Conservation (phyloP, 2,113 vertebrate genomes). For the Boleophthalmus pectinirostris region DNA sequence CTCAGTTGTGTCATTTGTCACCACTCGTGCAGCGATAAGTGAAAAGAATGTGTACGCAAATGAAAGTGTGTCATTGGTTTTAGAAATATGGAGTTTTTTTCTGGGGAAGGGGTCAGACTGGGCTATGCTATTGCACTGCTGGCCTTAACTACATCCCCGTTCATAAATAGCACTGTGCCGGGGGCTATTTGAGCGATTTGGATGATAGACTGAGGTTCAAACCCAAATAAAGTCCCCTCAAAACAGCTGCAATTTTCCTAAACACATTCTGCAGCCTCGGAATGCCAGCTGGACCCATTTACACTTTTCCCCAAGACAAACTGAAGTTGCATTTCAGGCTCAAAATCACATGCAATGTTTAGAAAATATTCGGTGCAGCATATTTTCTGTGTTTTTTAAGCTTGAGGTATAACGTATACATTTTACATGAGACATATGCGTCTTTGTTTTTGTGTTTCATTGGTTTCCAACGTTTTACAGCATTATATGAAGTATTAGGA, state of each 20-base stretch:
- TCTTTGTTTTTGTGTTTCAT: background rate
- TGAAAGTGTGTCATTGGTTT: conserved; percentile 44
- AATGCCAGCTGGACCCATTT: conserved; percentile 28
- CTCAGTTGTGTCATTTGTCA: conserved; percentile 55
- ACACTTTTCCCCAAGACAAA: background rate
- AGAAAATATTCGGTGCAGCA: background rate
- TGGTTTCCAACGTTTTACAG: too few relatives aligned
- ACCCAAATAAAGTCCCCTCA: conserved; percentile 34
- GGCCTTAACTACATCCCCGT: conserved; percentile 39
- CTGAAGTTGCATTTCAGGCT: background rate
- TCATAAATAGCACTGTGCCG: conserved; percentile 45
- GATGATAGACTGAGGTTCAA: conserved; percentile 35
- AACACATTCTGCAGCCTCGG: conserved; percentile 25
- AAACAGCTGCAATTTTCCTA: conserved; percentile 40
- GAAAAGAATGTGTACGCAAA: conserved; percentile 9
- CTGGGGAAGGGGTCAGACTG: conserved; percentile 43
- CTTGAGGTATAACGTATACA: background rate
- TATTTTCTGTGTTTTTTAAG: background rate
- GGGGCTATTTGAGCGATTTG: conserved; percentile 36
- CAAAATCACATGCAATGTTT: conserved; percentile 4
- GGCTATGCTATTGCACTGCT: conserved; percentile 39
- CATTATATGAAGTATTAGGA: background rate
- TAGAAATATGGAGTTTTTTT: conserved; percentile 24
- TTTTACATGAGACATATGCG: too few relatives aligned
- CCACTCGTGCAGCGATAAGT: conserved; percentile 42